Percentiles rank a stretch among this genome's conserved stretches.
Conservation (phyloP, 2,888 invertebrate species). For the Chloroclysta siterata region DNA sequence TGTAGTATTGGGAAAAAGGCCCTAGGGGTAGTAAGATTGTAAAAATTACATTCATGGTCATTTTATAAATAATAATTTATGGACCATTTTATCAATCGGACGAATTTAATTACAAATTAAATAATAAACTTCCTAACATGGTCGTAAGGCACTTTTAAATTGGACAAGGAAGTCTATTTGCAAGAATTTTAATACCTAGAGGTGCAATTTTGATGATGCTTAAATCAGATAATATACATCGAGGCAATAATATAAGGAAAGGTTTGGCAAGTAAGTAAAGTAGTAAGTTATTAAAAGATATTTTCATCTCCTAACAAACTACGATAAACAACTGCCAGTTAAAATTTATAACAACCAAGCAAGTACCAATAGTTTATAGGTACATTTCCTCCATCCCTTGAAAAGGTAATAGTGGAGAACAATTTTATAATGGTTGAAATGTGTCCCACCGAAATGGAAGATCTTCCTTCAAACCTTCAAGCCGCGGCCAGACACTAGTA, state of each 20-base stretch:
- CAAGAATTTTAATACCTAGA: too few relatives aligned
- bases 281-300: background rate
- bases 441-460: background rate
- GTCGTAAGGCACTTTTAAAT: slow-evolving; percentile 50
- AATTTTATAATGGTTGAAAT: background rate
- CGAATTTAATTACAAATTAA: background rate
- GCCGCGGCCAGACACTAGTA: too few relatives aligned
- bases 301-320: background rate
- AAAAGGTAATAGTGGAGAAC: background rate
- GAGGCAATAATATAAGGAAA: too few relatives aligned
- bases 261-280: too few relatives aligned
- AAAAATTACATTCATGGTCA: background rate
- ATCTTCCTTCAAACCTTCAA: background rate
- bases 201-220: too few relatives aligned
- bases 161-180: slow-evolving; percentile 35
- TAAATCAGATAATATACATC: too few relatives aligned
- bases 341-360: background rate
- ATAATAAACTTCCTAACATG: background rate
- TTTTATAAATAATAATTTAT: slow-evolving; percentile 10
- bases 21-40: background rate
- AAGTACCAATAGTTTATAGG: background rate
- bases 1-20: background rate
- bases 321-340: background rate
- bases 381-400: too few relatives aligned
- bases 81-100: slow-evolving; percentile 5